Percentiles rank a stretch among this genome's conserved stretches.
Conservation (phyloP, 2,797 vertebrate genomes). For the Pempheris klunzingeri region DNA sequence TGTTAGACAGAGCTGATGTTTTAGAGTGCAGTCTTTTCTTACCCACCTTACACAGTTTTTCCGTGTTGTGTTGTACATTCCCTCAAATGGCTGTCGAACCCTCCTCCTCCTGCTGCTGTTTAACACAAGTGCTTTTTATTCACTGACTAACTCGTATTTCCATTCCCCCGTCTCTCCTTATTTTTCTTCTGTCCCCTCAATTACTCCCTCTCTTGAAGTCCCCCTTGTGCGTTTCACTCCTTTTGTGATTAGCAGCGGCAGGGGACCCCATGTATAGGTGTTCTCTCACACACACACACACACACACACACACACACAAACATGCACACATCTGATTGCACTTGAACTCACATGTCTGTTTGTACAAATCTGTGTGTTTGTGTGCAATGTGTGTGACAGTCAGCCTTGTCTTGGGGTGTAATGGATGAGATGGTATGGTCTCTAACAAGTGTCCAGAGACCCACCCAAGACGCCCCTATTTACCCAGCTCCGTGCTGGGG, state of each 20-base stretch:
- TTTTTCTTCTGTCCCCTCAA: conserved; percentile 39
- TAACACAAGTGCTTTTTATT: conserved; percentile 52
- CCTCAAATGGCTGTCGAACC: conserved; percentile 26
- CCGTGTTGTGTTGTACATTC: conserved; percentile 21
- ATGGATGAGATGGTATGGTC: conserved; percentile 77
- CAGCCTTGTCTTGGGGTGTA: conserved; percentile 64
- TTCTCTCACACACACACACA: not conserved
- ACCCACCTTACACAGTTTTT: conserved; percentile 58
- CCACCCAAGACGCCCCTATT: conserved; percentile 79
- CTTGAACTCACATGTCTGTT: conserved; percentile 29
- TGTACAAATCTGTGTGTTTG: conserved; percentile 20
- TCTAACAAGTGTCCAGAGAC: conserved; percentile 84
- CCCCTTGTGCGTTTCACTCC: conserved; percentile 21
- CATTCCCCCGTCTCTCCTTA: conserved; percentile 30
- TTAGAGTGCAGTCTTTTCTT: conserved; percentile 29
- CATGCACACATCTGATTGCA: conserved; percentile 35
- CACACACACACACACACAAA: conserved; percentile 12
- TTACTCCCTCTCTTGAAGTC: conserved; percentile 32
- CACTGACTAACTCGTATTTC: conserved; percentile 68
- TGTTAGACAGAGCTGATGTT: not conserved
- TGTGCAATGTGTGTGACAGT: conserved; percentile 37
- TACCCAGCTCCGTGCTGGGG: conserved; percentile 72
- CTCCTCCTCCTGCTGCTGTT: conserved; percentile 25
- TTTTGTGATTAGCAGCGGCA: conserved; percentile 64
- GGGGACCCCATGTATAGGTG: not conserved